Evolutionary conservation across 2,797 vertebrate genomes (phyloP).

Genomic region (Momotus momota): DNA sequence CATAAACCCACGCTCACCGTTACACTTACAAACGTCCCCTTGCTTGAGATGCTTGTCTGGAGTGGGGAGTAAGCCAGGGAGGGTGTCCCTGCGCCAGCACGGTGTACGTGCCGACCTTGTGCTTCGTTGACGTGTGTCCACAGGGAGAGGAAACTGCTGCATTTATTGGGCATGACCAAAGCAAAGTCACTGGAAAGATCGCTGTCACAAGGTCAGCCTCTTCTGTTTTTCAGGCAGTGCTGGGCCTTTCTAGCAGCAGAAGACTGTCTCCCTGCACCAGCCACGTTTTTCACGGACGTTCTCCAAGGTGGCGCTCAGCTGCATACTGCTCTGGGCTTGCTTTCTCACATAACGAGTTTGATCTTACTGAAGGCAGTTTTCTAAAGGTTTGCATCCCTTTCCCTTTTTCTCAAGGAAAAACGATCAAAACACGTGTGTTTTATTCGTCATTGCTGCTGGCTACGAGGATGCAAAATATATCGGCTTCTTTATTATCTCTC

Average conservation of each 20-base stretch:
- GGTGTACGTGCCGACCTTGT: accelerated
- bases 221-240: constrained; percentile 54
- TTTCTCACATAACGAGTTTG: not conserved
- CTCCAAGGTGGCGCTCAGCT: not conserved
- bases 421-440: not conserved
- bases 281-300: not conserved
- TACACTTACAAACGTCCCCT: accelerated
- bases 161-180: not conserved
- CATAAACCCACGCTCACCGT: accelerated
- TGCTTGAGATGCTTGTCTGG: not conserved
- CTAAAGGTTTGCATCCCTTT: constrained; percentile 2
- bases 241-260: constrained; percentile 21
- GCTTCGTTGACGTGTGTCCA: accelerated
- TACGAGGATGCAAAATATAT: not conserved
- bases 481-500: not conserved
- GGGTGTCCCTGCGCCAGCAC: accelerated
- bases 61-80: not conserved
- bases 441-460: not conserved
- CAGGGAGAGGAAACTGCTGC: not conserved
- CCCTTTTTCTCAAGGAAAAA: not conserved
- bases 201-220: not conserved
- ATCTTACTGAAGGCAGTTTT: not conserved
- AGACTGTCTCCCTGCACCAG: not conserved
- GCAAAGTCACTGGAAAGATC: not conserved
- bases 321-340: not conserved